Conservation (phyloP, 1,140 invertebrate genomes). For the Drosophila funebris region DNA sequence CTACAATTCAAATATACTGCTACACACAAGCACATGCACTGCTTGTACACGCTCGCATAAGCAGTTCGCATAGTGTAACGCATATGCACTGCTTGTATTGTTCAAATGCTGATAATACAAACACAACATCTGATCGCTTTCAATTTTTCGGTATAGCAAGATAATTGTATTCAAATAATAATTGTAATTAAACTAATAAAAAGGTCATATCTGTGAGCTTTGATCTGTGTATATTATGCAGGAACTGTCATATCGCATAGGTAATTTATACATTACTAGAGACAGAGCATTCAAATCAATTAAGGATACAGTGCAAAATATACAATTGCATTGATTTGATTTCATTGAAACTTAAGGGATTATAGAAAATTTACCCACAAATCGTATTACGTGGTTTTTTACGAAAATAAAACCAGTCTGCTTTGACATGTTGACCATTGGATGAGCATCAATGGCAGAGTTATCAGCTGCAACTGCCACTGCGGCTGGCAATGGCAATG, state of each 20-base stretch:
- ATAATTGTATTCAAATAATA: no score
- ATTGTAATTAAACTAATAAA: no score
- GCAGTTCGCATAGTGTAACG: neutral
- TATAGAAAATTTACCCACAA: slow-evolving; percentile 58
- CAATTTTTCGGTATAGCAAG: no score
- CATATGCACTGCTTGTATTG: neutral
- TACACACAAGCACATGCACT: neutral
- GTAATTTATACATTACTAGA: no score
- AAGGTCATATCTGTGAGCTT: no score
- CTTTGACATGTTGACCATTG: slow-evolving; percentile 43
- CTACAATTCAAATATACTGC: no score
- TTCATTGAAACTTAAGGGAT: neutral
- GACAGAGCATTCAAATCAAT: no score
- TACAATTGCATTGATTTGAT: neutral
- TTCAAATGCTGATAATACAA: no score
- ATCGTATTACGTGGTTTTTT: slow-evolving; percentile 33
- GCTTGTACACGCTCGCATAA: neutral
- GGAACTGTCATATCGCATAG: no score
- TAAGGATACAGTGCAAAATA: no score
- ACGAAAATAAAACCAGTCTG: slow-evolving; percentile 11
- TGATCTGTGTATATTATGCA: no score
- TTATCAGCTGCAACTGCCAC: slow-evolving; percentile 15
- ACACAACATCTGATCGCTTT: neutral
- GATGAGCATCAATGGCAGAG: slow-evolving; percentile 40
- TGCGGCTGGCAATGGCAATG: neutral